Percentiles rank a stretch among this genome's conserved stretches.
Evolutionary conservation across 2,888 invertebrate genomes (phyloP).

Genomic region (Lochmaea capreae): DNA sequence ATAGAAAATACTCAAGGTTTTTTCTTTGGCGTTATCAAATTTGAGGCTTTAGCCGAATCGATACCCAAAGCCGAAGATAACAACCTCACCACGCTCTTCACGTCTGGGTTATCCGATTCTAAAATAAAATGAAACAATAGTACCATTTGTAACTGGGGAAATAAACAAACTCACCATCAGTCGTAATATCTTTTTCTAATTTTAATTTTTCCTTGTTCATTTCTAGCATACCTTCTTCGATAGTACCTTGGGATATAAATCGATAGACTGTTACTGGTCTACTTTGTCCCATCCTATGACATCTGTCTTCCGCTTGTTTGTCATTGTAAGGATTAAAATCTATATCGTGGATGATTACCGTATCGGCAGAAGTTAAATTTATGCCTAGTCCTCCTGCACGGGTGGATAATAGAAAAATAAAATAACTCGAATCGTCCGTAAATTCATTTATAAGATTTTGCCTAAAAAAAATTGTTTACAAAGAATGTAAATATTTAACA

Average conservation of each 20-base stretch:
- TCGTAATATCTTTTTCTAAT: conserved; percentile 88
- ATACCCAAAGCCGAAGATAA: conserved; percentile 83
- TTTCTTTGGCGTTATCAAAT: conserved; percentile 59
- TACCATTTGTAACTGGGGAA: conserved; percentile 47
- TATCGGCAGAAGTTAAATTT: conserved; percentile 93
- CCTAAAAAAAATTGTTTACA: conserved; percentile 66
- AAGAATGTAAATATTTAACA: neutral
- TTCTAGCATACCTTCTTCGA: conserved; percentile 93
- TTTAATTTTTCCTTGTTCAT: conserved; percentile 92
- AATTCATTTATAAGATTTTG: conserved; percentile 92
- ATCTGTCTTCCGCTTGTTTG: conserved; percentile 95
- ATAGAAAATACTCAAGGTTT: conserved; percentile 42
- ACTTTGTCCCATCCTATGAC: conserved; percentile 81
- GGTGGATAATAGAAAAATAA: conserved; percentile 92
- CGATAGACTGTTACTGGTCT: conserved; percentile 89
- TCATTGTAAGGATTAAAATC: conserved; percentile 99
- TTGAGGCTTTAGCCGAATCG: conserved; percentile 58
- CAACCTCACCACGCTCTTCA: conserved; percentile 83
- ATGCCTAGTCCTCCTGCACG: conserved; percentile 96
- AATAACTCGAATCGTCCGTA: conserved; percentile 82
- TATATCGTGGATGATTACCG: conserved; percentile 95
- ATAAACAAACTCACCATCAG: conserved; percentile 60
- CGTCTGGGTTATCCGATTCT: conserved; percentile 80
- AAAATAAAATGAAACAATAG: conserved; percentile 44
- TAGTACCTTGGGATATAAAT: conserved; percentile 85